Evolutionary conservation across 2,888 invertebrate species (phyloP).

Genomic region (Melanchra persicariae): DNA sequence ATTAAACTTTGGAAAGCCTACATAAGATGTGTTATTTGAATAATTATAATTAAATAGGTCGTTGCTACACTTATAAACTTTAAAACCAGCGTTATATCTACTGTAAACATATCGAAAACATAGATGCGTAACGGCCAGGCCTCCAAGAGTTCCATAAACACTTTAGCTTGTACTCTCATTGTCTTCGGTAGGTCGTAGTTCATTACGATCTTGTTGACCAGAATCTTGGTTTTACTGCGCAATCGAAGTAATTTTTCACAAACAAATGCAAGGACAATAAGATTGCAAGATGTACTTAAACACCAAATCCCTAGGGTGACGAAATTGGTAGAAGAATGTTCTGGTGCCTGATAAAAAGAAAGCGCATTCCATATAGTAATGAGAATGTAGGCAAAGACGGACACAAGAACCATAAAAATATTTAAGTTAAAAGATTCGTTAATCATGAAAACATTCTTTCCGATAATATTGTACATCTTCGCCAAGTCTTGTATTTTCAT

Average conservation of each 20-base stretch:
- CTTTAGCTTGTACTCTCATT: slow-evolving; percentile 79
- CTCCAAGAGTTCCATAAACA: slow-evolving; percentile 80
- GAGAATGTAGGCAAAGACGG: slow-evolving; percentile 76
- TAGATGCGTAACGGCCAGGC: slow-evolving; percentile 76
- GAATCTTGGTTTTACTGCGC: slow-evolving; percentile 74
- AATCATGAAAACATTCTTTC: slow-evolving; percentile 71
- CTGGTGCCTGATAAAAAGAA: slow-evolving; percentile 66
- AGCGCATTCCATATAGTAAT: slow-evolving; percentile 76
- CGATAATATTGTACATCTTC: slow-evolving; percentile 74
- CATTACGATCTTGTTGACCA: slow-evolving; percentile 81
- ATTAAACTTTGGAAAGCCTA: neutral
- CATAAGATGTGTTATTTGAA: slow-evolving; percentile 77
- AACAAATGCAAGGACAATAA: slow-evolving; percentile 73
- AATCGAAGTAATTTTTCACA: slow-evolving; percentile 74
- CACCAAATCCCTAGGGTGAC: slow-evolving; percentile 69
- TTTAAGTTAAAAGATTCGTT: slow-evolving; percentile 79
- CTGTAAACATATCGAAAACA: slow-evolving; percentile 80
- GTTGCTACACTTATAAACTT: slow-evolving; percentile 83
- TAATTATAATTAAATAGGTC: slow-evolving; percentile 81
- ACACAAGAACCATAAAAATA: slow-evolving; percentile 76
- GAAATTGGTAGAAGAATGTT: slow-evolving; percentile 61
- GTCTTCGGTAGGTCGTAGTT: slow-evolving; percentile 77
- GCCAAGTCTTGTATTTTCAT: slow-evolving; percentile 75
- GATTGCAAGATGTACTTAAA: slow-evolving; percentile 66
- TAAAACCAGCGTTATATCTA: slow-evolving; percentile 80